Percentiles rank a stretch among this genome's conserved stretches.
Evolutionary conservation across 2,888 invertebrate genomes (phyloP).

Genomic region (Rotaria magnacalcarata): DNA sequence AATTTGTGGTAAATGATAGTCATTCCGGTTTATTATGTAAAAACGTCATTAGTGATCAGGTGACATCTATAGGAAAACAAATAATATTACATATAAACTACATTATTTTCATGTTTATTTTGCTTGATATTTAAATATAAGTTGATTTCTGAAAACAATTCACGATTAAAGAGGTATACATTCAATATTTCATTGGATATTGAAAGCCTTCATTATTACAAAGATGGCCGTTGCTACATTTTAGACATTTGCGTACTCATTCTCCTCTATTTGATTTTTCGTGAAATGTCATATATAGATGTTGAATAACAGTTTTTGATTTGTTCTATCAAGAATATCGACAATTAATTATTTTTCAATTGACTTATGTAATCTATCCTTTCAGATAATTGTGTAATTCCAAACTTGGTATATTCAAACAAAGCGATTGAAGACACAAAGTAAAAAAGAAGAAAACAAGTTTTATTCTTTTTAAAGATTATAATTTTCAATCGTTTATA

Average conservation of each 20-base stretch:
- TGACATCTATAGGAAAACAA: background rate
- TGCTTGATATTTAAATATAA: background rate
- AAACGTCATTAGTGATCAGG: background rate
- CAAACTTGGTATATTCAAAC: background rate
- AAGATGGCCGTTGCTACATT: background rate
- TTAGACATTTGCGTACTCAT: background rate
- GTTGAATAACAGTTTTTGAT: background rate
- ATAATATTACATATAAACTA: background rate
- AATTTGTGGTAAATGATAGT: too few relatives aligned
- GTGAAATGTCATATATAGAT: background rate
- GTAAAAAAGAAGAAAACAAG: background rate
- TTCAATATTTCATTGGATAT: background rate
- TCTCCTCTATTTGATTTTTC: background rate
- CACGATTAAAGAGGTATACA: background rate
- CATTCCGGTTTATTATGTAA: too few relatives aligned
- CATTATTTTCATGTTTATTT: background rate
- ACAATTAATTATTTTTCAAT: background rate
- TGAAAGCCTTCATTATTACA: background rate
- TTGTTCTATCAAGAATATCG: background rate
- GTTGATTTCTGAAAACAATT: background rate
- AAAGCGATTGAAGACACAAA: background rate
- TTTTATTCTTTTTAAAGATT: background rate
- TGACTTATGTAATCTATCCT: background rate
- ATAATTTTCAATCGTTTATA: background rate
- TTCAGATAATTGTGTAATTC: background rate